Conservation (phyloP, 2,113 vertebrate genomes). For the Oreochromis niloticus region DNA sequence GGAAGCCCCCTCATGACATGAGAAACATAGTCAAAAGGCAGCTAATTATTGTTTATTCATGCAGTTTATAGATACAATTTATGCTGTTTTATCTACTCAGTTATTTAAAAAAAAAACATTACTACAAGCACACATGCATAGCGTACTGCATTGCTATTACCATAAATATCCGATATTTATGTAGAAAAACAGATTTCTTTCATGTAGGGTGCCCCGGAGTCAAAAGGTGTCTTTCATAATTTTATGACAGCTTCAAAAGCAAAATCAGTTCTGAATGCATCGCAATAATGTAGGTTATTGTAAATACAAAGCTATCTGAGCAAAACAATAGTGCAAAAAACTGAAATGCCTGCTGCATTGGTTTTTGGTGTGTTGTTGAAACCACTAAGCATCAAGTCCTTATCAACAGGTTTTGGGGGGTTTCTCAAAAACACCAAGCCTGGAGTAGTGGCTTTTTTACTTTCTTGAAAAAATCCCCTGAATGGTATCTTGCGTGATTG, state of each 20-base stretch:
- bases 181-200: not conserved
- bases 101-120: not conserved
- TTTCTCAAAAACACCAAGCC: not conserved
- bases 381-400: not conserved
- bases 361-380: not conserved
- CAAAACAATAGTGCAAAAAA: not conserved
- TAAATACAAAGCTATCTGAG: not conserved
- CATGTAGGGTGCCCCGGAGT: not conserved
- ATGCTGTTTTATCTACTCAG: rapidly evolving
- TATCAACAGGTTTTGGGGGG: not conserved
- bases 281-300: not conserved
- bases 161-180: not conserved
- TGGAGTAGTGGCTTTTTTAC: not conserved
- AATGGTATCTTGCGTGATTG: not conserved
- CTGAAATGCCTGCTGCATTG: not conserved
- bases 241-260: not conserved
- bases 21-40: not conserved
- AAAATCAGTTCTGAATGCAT: not conserved
- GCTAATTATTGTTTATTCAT: not conserved
- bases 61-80: not conserved
- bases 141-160: not conserved
- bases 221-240: not conserved
- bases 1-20: not conserved
- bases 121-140: not conserved
- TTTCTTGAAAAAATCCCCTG: not conserved